phyloP scores from a whole-genome alignment of 2,888 invertebrate species.

The Vesta saturnalis region DNA sequence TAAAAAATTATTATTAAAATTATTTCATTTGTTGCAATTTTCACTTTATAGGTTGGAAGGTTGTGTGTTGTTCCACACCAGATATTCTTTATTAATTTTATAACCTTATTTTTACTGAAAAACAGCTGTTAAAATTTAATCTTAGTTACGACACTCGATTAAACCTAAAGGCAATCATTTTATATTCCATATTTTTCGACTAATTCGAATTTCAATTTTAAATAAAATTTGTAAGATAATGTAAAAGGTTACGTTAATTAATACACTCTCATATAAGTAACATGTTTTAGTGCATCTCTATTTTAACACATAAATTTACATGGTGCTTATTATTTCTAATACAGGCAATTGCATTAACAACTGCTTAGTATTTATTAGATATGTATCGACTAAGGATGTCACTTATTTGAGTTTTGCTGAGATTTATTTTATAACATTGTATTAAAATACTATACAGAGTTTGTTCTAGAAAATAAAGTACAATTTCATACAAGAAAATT shows the following conservation, averaged over 20 bases:
- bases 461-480: constrained; percentile 13
- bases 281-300: constrained; percentile 49
- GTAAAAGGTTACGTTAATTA: neutral
- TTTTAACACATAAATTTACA: constrained; percentile 45
- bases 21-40: no score
- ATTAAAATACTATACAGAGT: neutral
- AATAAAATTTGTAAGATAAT: no score
- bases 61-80: no score
- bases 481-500: constrained; percentile 16
- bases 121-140: no score
- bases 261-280: constrained; percentile 24
- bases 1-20: no score
- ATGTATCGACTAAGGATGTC: constrained; percentile 59
- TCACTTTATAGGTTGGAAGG: no score
- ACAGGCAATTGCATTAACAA: constrained; percentile 31
- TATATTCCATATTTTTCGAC: no score
- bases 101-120: no score
- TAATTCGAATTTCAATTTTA: no score
- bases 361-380: constrained; percentile 48
- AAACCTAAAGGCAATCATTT: no score
- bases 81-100: no score
- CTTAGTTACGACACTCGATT: no score
- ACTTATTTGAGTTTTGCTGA: constrained; percentile 45
- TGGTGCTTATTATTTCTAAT: constrained; percentile 40
- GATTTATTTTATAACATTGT: constrained; percentile 17